A percentile compares a stretch with the other conserved stretches of the same genome.
Conservation (phyloP, 1,140 invertebrate species). For the Monochamus saltuarius region DNA sequence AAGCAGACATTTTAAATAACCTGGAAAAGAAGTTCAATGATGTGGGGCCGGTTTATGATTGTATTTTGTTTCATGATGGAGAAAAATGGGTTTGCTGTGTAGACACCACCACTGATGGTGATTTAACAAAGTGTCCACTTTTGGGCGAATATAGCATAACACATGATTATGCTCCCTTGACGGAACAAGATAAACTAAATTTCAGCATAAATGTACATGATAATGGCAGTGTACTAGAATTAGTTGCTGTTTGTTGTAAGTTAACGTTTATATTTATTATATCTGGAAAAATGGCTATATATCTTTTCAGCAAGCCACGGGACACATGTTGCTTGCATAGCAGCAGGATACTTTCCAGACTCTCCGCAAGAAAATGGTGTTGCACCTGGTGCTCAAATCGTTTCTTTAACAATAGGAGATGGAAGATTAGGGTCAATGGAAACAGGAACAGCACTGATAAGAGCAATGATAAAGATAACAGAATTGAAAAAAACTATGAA, state of each 20-base stretch:
- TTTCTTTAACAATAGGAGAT: slow-evolving; percentile 90
- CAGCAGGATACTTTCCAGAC: slow-evolving; percentile 88
- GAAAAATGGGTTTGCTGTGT: slow-evolving; percentile 81
- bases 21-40: slow-evolving; percentile 87
- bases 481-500: slow-evolving; percentile 62
- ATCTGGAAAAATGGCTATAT: neutral
- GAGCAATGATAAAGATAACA: slow-evolving; percentile 88
- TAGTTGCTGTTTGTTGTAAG: slow-evolving; percentile 92
- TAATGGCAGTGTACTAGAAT: slow-evolving; percentile 88
- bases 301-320: slow-evolving; percentile 81
- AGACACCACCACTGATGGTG: slow-evolving; percentile 82
- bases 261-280: slow-evolving; percentile 39
- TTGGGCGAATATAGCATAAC: slow-evolving; percentile 86
- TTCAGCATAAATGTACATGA: slow-evolving; percentile 92
- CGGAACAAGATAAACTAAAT: slow-evolving; percentile 79
- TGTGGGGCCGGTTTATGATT: slow-evolving; percentile 88
- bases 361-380: slow-evolving; percentile 90
- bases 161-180: slow-evolving; percentile 76
- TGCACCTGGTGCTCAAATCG: slow-evolving; percentile 94
- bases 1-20: slow-evolving; percentile 78
- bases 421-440: slow-evolving; percentile 91
- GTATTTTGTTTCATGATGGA: slow-evolving; percentile 89
- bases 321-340: slow-evolving; percentile 95
- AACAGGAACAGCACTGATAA: slow-evolving; percentile 86
- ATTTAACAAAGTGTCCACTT: slow-evolving; percentile 71